These are phyloP conservation scores for Melieria crassipennis DNA, from an alignment of 2,888 invertebrate species.

Conservation along the genomic window DNA sequence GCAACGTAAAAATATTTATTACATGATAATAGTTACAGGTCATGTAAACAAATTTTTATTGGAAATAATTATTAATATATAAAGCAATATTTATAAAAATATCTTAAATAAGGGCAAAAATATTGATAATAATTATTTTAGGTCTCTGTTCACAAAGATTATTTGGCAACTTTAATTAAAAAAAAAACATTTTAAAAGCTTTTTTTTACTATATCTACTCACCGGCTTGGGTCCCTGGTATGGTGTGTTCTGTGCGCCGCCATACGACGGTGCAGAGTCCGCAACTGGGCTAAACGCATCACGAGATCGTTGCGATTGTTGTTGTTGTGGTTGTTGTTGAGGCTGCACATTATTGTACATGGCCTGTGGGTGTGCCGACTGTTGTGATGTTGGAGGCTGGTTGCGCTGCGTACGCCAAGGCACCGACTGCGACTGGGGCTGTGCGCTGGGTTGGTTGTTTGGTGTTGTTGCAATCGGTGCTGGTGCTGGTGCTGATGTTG, in stretches of 20 bases:
- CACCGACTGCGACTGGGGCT: conserved; percentile 49
- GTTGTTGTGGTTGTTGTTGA: conserved; percentile 51
- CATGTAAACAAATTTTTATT: too few relatives aligned
- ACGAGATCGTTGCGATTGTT: conserved; percentile 44
- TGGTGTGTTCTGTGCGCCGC: conserved; percentile 41
- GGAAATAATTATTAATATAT: too few relatives aligned
- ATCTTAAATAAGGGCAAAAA: too few relatives aligned
- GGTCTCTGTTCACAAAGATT: too few relatives aligned
- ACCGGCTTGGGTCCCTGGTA: conserved; percentile 58
- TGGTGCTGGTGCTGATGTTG: conserved; percentile 43
- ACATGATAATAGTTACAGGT: too few relatives aligned
- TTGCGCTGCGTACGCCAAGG: conserved; percentile 61
- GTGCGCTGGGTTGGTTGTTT: conserved; percentile 38
- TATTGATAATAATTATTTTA: too few relatives aligned
- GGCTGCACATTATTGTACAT: conserved; percentile 58
- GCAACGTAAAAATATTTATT: too few relatives aligned
- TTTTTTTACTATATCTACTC: conserved; percentile 38
- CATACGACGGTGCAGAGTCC: conserved; percentile 44
- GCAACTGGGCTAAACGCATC: conserved; percentile 55
- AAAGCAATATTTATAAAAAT: too few relatives aligned
- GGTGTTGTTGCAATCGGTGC: conserved; percentile 44
- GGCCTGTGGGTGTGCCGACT: conserved; percentile 52
- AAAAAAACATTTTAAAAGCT: background rate
- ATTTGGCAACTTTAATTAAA: too few relatives aligned
- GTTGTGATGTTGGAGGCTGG: conserved; percentile 39